phyloP scores from a whole-genome alignment of 2,113 vertebrate species.

The Thunnus maccoyii region DNA sequence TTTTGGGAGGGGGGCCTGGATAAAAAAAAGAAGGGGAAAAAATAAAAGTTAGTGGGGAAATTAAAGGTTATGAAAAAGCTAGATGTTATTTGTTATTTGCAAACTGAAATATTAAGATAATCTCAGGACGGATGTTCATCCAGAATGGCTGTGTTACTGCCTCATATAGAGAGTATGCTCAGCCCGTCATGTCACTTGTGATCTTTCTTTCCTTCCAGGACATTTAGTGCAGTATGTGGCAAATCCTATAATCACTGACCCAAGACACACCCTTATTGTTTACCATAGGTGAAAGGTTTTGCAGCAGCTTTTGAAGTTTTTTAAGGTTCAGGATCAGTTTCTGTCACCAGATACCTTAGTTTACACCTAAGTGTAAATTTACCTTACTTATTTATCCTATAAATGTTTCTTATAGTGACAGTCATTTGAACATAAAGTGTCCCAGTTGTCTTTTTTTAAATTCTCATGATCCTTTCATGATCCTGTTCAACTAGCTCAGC shows the following conservation, averaged over 20 bases:
- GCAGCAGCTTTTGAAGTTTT: not conserved
- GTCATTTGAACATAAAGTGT: not conserved
- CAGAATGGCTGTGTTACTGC: not conserved
- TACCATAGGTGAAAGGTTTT: not conserved
- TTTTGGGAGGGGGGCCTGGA: too few species aligned
- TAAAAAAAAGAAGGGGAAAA: too few species aligned
- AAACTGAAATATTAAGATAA: not conserved
- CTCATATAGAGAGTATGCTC: not conserved
- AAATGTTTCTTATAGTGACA: not conserved
- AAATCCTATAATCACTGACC: not conserved
- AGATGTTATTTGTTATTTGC: not conserved
- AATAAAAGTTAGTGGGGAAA: not conserved
- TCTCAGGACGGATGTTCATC: not conserved
- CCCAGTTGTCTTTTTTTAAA: not conserved
- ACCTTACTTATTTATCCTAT: not conserved
- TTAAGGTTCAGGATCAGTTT: not conserved
- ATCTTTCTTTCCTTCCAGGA: not conserved
- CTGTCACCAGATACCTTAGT: not conserved
- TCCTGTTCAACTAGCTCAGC: conserved; percentile 51
- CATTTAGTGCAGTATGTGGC: not conserved
- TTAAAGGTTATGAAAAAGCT: not conserved
- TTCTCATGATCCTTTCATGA: not conserved
- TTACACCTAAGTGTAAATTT: not conserved
- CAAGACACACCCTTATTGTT: not conserved
- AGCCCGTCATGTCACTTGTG: not conserved